Percentiles rank a stretch among this genome's conserved stretches.
Evolutionary conservation across 2,888 invertebrate species (phyloP).

Genomic region (Eueremaeus valkanovi): DNA sequence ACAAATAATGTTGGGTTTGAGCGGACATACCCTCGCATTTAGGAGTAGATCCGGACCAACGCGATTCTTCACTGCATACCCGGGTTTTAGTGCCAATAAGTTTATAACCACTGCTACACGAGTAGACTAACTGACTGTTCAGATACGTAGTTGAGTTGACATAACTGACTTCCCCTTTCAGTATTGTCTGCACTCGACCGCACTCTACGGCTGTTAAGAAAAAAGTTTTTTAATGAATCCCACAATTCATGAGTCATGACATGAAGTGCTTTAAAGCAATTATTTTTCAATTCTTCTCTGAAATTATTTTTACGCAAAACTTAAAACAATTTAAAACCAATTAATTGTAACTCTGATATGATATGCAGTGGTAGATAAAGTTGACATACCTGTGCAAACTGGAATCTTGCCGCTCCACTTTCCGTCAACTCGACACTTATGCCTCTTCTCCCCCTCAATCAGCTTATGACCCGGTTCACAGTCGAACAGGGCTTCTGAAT

Average conservation of each 20-base stretch:
- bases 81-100: conserved; percentile 71
- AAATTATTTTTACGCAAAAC: conserved; percentile 3
- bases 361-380: background rate
- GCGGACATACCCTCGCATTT: conserved; percentile 75
- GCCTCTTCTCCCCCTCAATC: conserved; percentile 57
- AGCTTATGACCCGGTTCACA: conserved; percentile 79
- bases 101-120: conserved; percentile 72
- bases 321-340: background rate
- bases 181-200: conserved; percentile 72
- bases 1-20: too few relatives aligned
- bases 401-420: conserved; percentile 47
- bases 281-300: background rate
- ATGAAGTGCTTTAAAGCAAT: too few relatives aligned
- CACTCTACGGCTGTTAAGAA: conserved; percentile 71
- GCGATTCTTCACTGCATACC: conserved; percentile 67
- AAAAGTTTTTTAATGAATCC: background rate
- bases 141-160: conserved; percentile 71
- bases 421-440: conserved; percentile 46
- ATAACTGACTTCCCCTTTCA: conserved; percentile 72
- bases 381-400: conserved; percentile 46
- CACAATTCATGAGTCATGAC: too few relatives aligned
- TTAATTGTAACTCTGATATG: conserved; percentile 9
- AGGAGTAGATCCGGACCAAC: conserved; percentile 78
- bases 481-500: conserved; percentile 79
- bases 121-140: conserved; percentile 73